Percentiles rank a stretch among this genome's conserved stretches.
These are phyloP conservation scores for Acrobasis repandana DNA, from an alignment of 2,888 invertebrate species.

Conservation along the genomic window DNA sequence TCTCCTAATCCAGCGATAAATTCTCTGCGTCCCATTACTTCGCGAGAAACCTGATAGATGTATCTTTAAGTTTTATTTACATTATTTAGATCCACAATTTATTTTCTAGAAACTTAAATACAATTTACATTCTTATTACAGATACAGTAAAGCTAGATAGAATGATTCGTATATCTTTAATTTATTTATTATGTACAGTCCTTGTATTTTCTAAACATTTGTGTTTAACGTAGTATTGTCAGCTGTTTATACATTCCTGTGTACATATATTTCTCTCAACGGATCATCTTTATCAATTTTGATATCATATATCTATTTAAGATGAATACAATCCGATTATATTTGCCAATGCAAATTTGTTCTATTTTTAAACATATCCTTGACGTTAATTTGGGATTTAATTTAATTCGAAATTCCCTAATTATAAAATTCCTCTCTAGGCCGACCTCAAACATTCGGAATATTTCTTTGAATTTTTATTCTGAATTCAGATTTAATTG, in stretches of 20 bases:
- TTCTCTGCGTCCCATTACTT: conserved; percentile 4
- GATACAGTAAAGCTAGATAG: conserved; percentile 65
- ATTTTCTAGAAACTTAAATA: conserved; percentile 59
- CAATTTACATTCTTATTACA: conserved; percentile 68
- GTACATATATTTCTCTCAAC: conserved; percentile 53
- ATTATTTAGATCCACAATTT: conserved; percentile 52
- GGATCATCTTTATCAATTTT: conserved; percentile 42
- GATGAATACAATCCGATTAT: conserved; percentile 38
- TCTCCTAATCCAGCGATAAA: conserved; percentile 1
- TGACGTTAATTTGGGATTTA: conserved; percentile 10
- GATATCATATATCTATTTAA: conserved; percentile 43
- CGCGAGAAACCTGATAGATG: conserved; percentile 30
- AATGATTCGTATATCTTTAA: conserved; percentile 77
- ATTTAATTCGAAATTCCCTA: conserved; percentile 17
- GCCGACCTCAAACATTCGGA: no score
- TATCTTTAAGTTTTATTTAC: conserved; percentile 59
- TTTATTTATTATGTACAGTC: conserved; percentile 59
- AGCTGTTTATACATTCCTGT: conserved; percentile 75
- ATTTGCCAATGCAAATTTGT: conserved; percentile 35
- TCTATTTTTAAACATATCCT: conserved; percentile 23
- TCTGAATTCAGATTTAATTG: no score
- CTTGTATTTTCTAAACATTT: conserved; percentile 60
- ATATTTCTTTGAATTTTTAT: no score
- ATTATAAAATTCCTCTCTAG: conserved; percentile 17
- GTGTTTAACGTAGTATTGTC: conserved; percentile 80